Base-by-base conservation (phyloP, 2,888 invertebrate species). In the Aphidius colemani region DNA sequence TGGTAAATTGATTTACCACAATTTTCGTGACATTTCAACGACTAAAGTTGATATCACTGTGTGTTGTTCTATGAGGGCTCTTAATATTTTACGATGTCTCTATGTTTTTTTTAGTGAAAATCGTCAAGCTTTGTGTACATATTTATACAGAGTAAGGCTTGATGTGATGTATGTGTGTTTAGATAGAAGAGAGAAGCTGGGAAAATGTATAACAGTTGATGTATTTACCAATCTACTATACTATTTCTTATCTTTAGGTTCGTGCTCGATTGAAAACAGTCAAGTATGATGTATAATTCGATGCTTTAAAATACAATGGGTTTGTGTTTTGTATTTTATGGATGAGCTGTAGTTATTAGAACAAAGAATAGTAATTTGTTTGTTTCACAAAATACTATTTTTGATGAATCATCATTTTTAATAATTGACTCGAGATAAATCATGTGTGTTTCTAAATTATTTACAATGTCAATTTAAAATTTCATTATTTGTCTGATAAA, bases 1-100 rank as follows among this genome's bases (percentile, higher is more conserved):
- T 51, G 11, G 48, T 59, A 66, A 68, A 69, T 69, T 68, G 69
- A 69, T 68, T 68, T 69, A 30, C 50, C 59, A 67, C 64, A 63
- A 68, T 66, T 69, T 59, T 2, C 45, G 50, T 58, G 59, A 65
- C 65, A 67, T 65, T 62, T 64, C 44, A 68, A 68, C 64, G 64
- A 30, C 67, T 66, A 65, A 46, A 65, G 56, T 30, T 30, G 30
- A 5, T 30, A 30, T 30, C 30, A 30, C 30, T 30, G 13, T 18
- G 13, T 30, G 30, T 30, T 30, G 5, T 30, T 30, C 30, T 30
- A 30, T 30, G 30, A 30, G 30, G 49, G 61, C 65, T 63, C 65
- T 63, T 59, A 61, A 63, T 55, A 56, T 67, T 69, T 69, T 69
- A 69, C 69, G 68, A 69, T 40, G 62, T 39, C 57, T 57, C 30